Conservation (phyloP, 2,113 vertebrate species). For the Mastomys coucha region DNA sequence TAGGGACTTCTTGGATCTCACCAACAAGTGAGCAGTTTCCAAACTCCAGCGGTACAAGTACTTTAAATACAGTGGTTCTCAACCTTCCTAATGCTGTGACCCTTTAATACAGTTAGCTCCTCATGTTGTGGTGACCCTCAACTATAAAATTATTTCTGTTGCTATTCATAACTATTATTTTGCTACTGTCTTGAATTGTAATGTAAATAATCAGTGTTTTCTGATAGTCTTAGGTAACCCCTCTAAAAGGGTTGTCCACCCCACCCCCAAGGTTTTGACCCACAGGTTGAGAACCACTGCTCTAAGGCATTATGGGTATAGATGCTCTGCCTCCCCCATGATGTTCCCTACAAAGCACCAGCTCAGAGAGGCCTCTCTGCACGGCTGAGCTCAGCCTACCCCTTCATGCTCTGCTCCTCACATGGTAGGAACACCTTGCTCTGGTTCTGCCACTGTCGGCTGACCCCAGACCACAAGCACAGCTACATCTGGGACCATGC, state of each 20-base stretch:
- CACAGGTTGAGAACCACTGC: background rate
- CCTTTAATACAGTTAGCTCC: background rate
- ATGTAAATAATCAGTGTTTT: background rate
- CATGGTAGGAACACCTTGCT: accelerated
- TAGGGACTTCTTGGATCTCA: background rate
- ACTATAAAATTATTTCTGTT: background rate
- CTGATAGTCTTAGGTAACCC: background rate
- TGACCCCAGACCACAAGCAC: accelerated
- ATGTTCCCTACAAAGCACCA: background rate
- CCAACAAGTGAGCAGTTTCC: background rate
- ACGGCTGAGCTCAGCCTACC: background rate
- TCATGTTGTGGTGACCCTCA: background rate
- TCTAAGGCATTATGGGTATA: background rate
- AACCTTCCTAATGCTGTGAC: background rate
- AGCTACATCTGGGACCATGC: accelerated
- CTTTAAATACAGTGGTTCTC: background rate
- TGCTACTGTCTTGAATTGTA: background rate
- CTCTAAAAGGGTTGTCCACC: background rate
- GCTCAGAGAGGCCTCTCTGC: accelerated
- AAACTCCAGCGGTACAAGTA: background rate
- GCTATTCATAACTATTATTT: background rate
- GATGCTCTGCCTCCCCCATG: too few species aligned
- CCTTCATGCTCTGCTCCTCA: background rate
- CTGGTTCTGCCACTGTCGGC: background rate
- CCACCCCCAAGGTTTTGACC: background rate